Base-by-base conservation (phyloP, 2,888 invertebrate genomes). In the Heliconius ethilla region DNA sequence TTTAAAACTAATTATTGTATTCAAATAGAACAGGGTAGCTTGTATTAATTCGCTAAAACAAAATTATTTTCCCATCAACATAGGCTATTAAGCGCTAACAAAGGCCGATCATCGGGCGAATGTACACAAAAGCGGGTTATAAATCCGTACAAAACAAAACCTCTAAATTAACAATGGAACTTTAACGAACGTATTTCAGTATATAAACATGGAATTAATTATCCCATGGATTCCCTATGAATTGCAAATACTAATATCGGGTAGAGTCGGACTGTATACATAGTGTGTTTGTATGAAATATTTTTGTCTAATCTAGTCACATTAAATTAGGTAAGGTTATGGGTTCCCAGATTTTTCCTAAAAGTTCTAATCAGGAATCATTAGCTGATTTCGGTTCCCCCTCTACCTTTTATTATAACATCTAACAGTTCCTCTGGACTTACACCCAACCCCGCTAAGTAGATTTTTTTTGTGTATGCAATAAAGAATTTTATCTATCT, bases 161-260 rank as follows among this genome's bases (percentile, higher is more conserved):
- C 75, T 75, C 79, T 78, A 79, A 81, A 80, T 80, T 78, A 81
- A 83, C 83, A 83, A 81, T 81, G 78, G 79, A 80, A 81, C 80
- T 83, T 82, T 82, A 82, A 82, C 80, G 79, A 83, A 82, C 81
- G 80, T 81, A 83, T 81, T 82, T 79, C 79, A 76, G 70, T 80
- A 81, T 76, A 82, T 80, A 83, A 82, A 82, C 79, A 82, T 25
- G 66, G 81, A 78, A 81, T 83, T 81, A 80, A 83, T 83, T 82
- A 81, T 78, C 55, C 73, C 63, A 76, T 78, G 13, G 45, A 29
- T 62, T 76, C 77, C 10, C 75, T 37, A 79, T 51, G 79, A 78
- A 76, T 81, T 51, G 73, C 69, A 70, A 70, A 70, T 22, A 70
- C 11, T 55, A 25, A 25, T 27, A 45, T 70, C 10, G 13, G 18